These are phyloP conservation scores for Panulirus ornatus DNA, from an alignment of 1,140 invertebrate species.

Conservation along the genomic window DNA sequence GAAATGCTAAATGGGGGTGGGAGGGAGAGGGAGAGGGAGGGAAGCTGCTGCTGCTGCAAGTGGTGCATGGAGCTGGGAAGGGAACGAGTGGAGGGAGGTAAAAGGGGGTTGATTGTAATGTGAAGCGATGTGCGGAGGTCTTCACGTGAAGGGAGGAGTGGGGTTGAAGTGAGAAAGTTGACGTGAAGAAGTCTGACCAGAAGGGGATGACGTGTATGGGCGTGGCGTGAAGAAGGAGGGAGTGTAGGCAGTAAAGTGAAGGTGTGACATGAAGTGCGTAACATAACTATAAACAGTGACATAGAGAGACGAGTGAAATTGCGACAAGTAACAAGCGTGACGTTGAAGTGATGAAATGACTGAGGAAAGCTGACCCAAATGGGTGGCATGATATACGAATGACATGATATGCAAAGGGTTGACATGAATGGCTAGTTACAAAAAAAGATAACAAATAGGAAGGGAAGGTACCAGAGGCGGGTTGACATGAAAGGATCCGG, in stretches of 20 bases:
- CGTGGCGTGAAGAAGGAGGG: not conserved
- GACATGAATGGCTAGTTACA: too few relatives aligned
- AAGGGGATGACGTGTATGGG: not conserved
- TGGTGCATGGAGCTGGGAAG: not conserved
- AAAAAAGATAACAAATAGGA: too few relatives aligned
- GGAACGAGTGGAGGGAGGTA: not conserved
- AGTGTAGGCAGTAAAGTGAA: not conserved
- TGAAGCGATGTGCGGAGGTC: not conserved
- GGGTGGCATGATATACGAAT: too few relatives aligned
- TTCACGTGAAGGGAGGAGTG: not conserved
- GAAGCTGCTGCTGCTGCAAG: not conserved
- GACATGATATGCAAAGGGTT: too few relatives aligned
- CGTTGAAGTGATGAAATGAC: too few relatives aligned
- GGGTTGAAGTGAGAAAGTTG: not conserved
- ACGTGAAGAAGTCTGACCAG: not conserved
- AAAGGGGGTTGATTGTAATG: not conserved
- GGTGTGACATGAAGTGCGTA: not conserved
- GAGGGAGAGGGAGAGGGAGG: not conserved
- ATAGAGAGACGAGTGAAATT: too few relatives aligned
- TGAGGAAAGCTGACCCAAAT: too few relatives aligned
- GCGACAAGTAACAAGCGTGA: too few relatives aligned
- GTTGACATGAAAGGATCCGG: too few relatives aligned
- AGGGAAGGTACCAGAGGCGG: not conserved
- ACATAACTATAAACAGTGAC: too few relatives aligned
- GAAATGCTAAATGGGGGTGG: conserved; percentile 16